A percentile compares a stretch with the other conserved stretches of the same genome.
Conservation (phyloP, 2,113 vertebrate species). For the Centropus unirufus region DNA sequence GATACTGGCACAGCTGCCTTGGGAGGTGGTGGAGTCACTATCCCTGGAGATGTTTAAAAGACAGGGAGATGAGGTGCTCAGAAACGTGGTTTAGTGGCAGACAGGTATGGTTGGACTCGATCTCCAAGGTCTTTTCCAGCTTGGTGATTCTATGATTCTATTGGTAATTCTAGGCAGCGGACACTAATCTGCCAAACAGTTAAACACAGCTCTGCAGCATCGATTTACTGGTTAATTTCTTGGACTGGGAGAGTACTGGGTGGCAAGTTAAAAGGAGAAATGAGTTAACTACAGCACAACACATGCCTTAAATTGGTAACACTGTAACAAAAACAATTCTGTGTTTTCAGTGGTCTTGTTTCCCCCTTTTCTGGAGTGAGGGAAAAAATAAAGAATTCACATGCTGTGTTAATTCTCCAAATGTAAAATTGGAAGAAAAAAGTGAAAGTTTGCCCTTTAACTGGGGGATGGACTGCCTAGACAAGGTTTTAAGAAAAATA, state of each 20-base stretch:
- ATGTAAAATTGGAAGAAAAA: neutral
- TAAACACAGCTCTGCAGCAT: neutral
- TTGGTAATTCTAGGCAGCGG: neutral
- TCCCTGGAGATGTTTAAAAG: too few relatives aligned
- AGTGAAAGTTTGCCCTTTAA: neutral
- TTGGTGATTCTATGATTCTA: neutral
- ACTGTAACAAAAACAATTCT: neutral
- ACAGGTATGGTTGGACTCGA: too few relatives aligned
- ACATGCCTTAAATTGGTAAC: neutral
- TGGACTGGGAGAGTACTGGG: neutral
- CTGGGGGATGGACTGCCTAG: neutral
- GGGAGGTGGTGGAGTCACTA: too few relatives aligned
- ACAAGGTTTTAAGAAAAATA: neutral
- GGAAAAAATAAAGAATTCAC: neutral
- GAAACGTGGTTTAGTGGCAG: too few relatives aligned
- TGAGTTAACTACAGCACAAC: neutral
- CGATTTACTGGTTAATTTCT: accelerated
- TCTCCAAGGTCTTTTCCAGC: too few relatives aligned
- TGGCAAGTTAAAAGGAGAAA: neutral
- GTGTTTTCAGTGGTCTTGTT: neutral
- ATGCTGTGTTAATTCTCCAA: neutral
- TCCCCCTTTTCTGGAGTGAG: neutral
- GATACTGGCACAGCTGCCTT: too few relatives aligned
- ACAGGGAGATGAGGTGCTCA: too few relatives aligned
- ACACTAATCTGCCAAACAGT: neutral